Percentiles rank a stretch among this genome's conserved stretches.
These are phyloP conservation scores for Craniophora ligustri DNA, from an alignment of 2,888 invertebrate genomes.

Conservation along the genomic window DNA sequence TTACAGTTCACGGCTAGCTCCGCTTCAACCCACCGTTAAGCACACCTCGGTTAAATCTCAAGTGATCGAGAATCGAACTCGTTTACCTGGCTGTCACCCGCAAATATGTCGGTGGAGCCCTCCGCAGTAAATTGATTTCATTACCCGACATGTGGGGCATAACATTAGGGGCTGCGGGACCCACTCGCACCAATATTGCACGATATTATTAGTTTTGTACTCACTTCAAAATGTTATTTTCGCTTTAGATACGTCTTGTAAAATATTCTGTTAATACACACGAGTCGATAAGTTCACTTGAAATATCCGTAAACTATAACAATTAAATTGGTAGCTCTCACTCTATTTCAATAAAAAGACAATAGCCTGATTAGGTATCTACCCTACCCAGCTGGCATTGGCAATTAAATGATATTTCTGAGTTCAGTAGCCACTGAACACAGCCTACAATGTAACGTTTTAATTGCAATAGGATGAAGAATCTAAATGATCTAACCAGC, in stretches of 20 bases:
- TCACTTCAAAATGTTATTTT: background rate
- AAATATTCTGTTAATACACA: background rate
- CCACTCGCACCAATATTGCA: conserved; percentile 5
- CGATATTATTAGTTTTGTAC: conserved; percentile 7
- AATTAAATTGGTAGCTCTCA: too few relatives aligned
- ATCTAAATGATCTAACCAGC: too few relatives aligned
- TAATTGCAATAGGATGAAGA: too few relatives aligned
- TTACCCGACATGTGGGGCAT: conserved; percentile 24
- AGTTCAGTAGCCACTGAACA: too few relatives aligned
- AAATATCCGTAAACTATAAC: too few relatives aligned
- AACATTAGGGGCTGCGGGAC: conserved; percentile 12
- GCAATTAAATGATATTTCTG: too few relatives aligned
- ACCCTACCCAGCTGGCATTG: too few relatives aligned
- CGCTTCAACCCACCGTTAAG: conserved; percentile 4
- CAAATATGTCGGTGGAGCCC: conserved; percentile 18
- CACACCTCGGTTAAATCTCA: conserved; percentile 25
- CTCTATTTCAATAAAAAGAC: too few relatives aligned
- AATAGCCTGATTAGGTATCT: too few relatives aligned
- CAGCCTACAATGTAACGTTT: too few relatives aligned
- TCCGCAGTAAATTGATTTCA: conserved; percentile 32
- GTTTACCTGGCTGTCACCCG: conserved; percentile 37
- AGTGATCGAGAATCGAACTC: conserved; percentile 25
- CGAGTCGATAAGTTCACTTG: too few relatives aligned
- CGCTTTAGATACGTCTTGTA: background rate
- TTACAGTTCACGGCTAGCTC: conserved; percentile 6